phyloP scores from a whole-genome alignment of 2,113 vertebrate species.

The Lepus americanus region DNA sequence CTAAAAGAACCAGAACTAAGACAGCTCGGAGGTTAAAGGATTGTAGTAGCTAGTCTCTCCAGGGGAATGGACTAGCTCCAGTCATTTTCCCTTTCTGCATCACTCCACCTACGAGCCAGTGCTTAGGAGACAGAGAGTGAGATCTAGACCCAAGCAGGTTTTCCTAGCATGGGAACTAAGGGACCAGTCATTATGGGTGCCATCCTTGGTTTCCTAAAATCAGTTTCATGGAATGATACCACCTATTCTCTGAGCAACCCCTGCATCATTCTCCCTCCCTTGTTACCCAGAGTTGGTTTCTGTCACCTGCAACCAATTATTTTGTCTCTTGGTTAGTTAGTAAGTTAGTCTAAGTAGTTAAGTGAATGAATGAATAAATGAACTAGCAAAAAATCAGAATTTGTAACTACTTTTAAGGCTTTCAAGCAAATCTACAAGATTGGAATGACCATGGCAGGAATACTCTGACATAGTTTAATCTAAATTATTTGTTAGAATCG shows the following conservation, averaged over 20 bases:
- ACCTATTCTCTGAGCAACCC: neutral
- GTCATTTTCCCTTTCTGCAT: neutral
- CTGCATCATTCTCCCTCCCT: neutral
- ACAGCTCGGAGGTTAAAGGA: neutral
- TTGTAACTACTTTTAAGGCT: neutral
- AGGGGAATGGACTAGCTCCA: neutral
- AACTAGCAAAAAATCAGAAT: neutral
- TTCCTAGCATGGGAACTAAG: neutral
- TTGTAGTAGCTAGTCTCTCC: neutral
- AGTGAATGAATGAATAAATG: neutral
- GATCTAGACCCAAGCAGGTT: neutral
- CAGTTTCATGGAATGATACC: neutral
- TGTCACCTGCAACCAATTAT: neutral
- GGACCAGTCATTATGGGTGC: neutral
- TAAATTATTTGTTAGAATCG: neutral
- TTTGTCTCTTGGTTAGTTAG: neutral
- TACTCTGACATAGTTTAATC: neutral
- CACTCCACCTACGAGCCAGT: neutral
- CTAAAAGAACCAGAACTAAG: neutral
- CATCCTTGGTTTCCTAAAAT: neutral
- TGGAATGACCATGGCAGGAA: neutral
- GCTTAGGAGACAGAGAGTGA: neutral
- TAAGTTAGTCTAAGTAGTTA: neutral
- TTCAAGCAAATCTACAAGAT: neutral
- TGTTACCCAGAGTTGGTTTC: neutral